Percentiles rank a stretch among this genome's conserved stretches.
phyloP scores from a whole-genome alignment of 1,140 invertebrate genomes.

The Anastatus disparis region DNA sequence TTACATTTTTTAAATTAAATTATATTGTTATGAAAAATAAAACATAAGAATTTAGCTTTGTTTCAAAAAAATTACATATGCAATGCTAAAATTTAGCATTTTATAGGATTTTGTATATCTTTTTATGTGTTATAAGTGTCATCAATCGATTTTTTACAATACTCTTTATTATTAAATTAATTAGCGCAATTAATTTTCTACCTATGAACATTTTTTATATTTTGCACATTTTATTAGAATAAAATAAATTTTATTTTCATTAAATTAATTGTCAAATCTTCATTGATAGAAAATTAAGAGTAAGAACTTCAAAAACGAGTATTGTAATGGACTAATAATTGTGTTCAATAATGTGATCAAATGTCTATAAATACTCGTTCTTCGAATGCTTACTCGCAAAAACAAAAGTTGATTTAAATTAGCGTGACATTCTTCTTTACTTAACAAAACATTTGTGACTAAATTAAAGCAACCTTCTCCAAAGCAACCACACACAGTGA shows the following conservation, averaged over 20 bases:
- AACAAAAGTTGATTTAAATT: neutral
- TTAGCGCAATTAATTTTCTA: neutral
- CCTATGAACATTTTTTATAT: neutral
- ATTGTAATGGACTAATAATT: neutral
- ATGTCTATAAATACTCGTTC: neutral
- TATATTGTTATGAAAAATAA: too few species aligned
- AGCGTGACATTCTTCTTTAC: neutral
- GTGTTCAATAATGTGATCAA: neutral
- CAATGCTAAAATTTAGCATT: too few species aligned
- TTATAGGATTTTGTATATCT: too few species aligned
- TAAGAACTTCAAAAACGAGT: constrained; percentile 1
- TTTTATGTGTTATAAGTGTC: neutral
- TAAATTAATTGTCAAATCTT: neutral
- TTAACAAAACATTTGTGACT: neutral
- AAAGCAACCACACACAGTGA: constrained; percentile 21
- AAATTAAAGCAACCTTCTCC: constrained; percentile 20
- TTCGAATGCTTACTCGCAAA: neutral
- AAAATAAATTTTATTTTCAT: too few species aligned
- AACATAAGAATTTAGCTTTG: too few species aligned
- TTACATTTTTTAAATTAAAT: too few species aligned
- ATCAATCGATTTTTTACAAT: constrained; percentile 14
- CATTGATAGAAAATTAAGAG: neutral
- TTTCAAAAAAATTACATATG: too few species aligned
- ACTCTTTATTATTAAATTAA: neutral
- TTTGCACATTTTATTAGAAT: neutral